phyloP scores from a whole-genome alignment of 2,888 invertebrate species.

The Eilema caniola region DNA sequence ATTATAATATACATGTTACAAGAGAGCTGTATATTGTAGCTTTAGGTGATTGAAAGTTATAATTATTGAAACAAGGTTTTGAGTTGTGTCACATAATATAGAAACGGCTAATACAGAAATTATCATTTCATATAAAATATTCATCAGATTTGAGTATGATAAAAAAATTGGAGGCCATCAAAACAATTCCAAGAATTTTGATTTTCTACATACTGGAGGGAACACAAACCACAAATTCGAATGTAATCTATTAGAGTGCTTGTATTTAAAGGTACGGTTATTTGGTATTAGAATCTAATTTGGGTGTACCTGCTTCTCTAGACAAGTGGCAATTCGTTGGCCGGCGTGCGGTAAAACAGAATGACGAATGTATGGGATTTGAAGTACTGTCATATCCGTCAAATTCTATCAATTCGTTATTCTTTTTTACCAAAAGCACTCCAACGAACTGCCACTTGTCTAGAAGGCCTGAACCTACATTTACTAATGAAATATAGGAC shows the following conservation, averaged over 20 bases:
- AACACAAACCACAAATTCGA: neutral
- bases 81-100: neutral
- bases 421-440: too few relatives aligned
- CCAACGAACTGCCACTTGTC: too few relatives aligned
- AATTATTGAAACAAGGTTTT: too few relatives aligned
- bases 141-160: neutral
- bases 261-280: neutral
- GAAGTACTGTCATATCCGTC: too few relatives aligned
- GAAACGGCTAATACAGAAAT: neutral
- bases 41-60: too few relatives aligned
- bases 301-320: too few relatives aligned
- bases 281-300: neutral
- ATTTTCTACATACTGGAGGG: neutral
- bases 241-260: slow-evolving; percentile 1
- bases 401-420: too few relatives aligned
- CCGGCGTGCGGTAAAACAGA: too few relatives aligned
- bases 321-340: too few relatives aligned
- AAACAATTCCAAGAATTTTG: neutral
- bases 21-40: too few relatives aligned
- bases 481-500: neutral
- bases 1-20: too few relatives aligned
- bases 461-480: neutral
- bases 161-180: neutral
- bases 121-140: neutral
- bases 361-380: too few relatives aligned